Evolutionary conservation across 2,888 invertebrate species (phyloP), one percentile per base, ranked within the genome.

Genomic region (Drosophila nr. medialis): DNA sequence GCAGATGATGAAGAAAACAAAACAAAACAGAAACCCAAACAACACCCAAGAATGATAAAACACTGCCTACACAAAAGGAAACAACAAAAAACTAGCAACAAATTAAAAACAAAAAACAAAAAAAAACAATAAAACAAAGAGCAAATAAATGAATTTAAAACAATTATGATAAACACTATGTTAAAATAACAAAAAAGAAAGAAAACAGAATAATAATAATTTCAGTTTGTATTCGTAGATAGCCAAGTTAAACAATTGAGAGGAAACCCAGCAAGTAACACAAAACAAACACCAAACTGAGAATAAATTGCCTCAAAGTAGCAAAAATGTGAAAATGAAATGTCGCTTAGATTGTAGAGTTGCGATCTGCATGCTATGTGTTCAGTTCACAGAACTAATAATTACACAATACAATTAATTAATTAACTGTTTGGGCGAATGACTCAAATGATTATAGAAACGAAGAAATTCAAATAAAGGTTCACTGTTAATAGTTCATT

Each of bases 71-170:
- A 82, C 72, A 63, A 45, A 78, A 71, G 30, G 54, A 69, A 69
- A 60, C 45, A 67, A 76, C 56, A 69, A 62, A 34, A 63, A 83
- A 88, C 86, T 85, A 85, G 85, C 75, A 85, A 89, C 85, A 85
- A 85, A 85, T 86, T 85, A 72, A 71, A 72, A 87, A 8, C 5
- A 21, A 67, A 62, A 15, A 7, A 24, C 24, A 24, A 2, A 54
- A 21, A 30, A 38, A 34, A 58, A 75, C 85, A 86, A 86, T 76
- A 85, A 88, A 85, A 88, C 69, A 82, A 84, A 86, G 68, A 77
- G 83, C 83, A 84, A 84, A 71, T 86, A 81, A 83, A 88, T 83
- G 89, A 85, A 88, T 85, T 88, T 85, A 84, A 80, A 67, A 68
- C 55, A 65, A 54, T 65, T 45, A 72, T 61, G 64, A 53, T 18